A percentile compares a stretch with the other conserved stretches of the same genome.
These are phyloP conservation scores for Xestia sexstrigata DNA, from an alignment of 2,888 invertebrate species.

Conservation along the genomic window DNA sequence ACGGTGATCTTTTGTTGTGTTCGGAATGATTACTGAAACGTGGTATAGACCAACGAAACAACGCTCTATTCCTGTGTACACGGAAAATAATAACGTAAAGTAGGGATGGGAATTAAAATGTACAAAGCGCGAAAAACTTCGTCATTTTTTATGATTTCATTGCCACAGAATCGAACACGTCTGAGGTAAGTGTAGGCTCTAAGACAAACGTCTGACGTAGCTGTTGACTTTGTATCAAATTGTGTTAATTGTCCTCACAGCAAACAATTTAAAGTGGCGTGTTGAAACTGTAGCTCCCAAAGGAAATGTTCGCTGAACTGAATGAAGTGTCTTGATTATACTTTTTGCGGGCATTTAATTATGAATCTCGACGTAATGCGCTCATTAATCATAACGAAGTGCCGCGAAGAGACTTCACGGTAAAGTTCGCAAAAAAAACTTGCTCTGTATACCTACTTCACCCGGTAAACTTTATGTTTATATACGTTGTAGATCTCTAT, in stretches of 20 bases:
- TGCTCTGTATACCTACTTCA: constrained; percentile 16
- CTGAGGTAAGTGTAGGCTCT: neutral
- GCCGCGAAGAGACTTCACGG: constrained; percentile 53
- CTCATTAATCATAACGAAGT: constrained; percentile 75
- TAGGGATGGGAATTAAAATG: neutral
- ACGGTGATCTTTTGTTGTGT: no score
- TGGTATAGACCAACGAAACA: neutral
- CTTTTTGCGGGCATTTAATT: constrained; percentile 77
- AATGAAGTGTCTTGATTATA: constrained; percentile 77
- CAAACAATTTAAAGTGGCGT: constrained; percentile 33
- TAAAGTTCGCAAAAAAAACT: constrained; percentile 53
- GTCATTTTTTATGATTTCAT: neutral
- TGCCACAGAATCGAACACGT: neutral
- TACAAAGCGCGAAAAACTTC: neutral
- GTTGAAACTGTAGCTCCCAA: constrained; percentile 59
- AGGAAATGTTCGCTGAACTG: constrained; percentile 67
- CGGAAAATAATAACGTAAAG: neutral
- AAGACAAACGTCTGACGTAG: neutral
- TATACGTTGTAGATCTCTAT: no score
- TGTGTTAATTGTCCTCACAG: constrained; percentile 12
- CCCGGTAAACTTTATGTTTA: constrained; percentile 3
- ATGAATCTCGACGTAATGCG: constrained; percentile 75
- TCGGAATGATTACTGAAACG: no score
- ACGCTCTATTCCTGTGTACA: neutral
- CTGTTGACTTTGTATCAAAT: constrained; percentile 16